These are phyloP conservation scores for Cenopis cana DNA, from an alignment of 2,888 invertebrate species.

Conservation along the genomic window DNA sequence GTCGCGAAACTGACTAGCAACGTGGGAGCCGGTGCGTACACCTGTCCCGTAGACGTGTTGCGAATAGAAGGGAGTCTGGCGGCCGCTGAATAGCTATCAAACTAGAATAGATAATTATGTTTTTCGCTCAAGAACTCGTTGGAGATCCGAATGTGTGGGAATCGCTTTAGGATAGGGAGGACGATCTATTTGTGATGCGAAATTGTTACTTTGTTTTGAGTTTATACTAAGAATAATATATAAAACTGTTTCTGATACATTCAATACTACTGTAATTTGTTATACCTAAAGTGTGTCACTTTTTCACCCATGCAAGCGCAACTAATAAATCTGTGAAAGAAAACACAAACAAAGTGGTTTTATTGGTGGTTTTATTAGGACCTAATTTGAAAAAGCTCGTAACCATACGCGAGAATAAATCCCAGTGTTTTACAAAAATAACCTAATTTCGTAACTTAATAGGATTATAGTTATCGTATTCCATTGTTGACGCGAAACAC, in stretches of 20 bases:
- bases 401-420: too few species aligned
- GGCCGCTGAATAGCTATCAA: conserved; percentile 38
- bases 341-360: too few species aligned
- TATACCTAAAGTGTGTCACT: too few species aligned
- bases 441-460: too few species aligned
- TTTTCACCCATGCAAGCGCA: too few species aligned
- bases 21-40: conserved; percentile 44
- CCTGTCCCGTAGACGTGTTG: conserved; percentile 40
- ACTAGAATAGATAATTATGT: conserved; percentile 43
- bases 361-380: too few species aligned
- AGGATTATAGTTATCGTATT: too few species aligned
- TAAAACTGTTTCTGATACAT: neutral
- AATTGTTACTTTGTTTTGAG: neutral
- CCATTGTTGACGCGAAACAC: too few species aligned
- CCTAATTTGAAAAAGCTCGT: too few species aligned
- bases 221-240: neutral
- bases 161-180: conserved; percentile 23
- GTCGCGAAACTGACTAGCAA: conserved; percentile 42
- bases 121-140: conserved; percentile 28
- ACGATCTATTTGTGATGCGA: conserved; percentile 9
- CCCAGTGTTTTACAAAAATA: too few species aligned
- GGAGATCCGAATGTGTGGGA: conserved; percentile 35
- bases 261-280: neutral
- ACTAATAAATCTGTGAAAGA: too few species aligned
- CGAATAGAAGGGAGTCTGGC: conserved; percentile 41